Evolutionary conservation across 2,113 vertebrate species (phyloP), one percentile per base, ranked within the genome.

Genomic region (Nycticorax nycticorax): DNA sequence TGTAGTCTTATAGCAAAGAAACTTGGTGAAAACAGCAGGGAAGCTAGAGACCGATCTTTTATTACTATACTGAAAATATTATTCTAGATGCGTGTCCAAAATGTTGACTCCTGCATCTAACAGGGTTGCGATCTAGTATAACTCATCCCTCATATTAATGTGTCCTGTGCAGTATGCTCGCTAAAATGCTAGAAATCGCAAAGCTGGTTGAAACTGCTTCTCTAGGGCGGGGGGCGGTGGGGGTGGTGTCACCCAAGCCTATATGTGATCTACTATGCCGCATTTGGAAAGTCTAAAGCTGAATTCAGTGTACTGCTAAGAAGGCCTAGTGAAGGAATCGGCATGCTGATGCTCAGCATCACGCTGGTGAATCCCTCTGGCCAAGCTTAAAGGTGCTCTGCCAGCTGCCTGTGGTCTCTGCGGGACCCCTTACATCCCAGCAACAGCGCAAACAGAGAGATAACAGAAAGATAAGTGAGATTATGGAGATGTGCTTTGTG

Each of bases 291-390:
- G 39, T 22, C 66, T 75, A 57, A 52, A 79, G 33, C n/a, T 53
- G 69, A 76, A 53, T 52, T 53, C 33, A 39, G 8, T 2, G 24
- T 5, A 23, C 47, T 66, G 45, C 62, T 74, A 60, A 78, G 60
- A 43, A 35, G 50, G n/a, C 6, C 24, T 75, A 8, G 21, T 35
- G 72, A 27, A 47, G 68, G 26, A 35, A 21, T 16, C 8, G 4
- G 22, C 24, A 8, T 0, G 0, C 8, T 16, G 64, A 32, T 27
- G 71, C n/a, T 67, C 57, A 68, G 37, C 22, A 9, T n/a, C 48
- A 50, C 12, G 1, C 22, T 3, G 0, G 18, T 5, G 3, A 82
- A 67, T 8, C 35, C 23, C 27, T 56, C 2, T 0, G 10, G 13
- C 15, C 41, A 41, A 57, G 47, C 33, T n/a, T n/a, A 10, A 59